Conservation (phyloP, 2,113 vertebrate species). For the Struthio camelus region DNA sequence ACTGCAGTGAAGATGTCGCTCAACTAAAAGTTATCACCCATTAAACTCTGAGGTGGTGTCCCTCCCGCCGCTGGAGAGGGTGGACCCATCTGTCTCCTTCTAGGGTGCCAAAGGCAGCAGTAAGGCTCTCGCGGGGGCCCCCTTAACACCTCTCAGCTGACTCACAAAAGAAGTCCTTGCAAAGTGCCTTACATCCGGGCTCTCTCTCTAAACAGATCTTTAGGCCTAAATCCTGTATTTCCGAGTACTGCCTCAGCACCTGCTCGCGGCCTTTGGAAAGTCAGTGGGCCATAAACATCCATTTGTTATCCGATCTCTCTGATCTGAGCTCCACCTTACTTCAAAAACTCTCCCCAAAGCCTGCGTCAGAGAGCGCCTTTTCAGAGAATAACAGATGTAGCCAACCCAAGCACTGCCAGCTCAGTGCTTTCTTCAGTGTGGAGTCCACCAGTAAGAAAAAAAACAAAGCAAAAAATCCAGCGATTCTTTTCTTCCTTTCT, state of each 20-base stretch:
- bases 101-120: neutral
- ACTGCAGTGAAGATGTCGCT: neutral
- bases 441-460: no score
- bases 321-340: neutral
- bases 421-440: no score
- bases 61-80: neutral
- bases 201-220: neutral
- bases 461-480: no score
- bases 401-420: neutral
- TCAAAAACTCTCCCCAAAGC: neutral
- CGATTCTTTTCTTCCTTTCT: neutral
- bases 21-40: neutral
- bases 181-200: neutral
- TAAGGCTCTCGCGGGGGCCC: neutral
- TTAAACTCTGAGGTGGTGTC: neutral
- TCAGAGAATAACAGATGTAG: neutral
- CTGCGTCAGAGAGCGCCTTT: neutral
- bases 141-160: neutral
- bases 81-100: neutral
- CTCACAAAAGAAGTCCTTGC: neutral
- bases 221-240: neutral
- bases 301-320: neutral
- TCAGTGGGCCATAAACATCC: neutral
- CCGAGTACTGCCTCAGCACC: accelerated
- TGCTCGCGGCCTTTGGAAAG: neutral